These are phyloP conservation scores for Temnopleurus reevesii DNA, from an alignment of 53 echinoderm and acorn worm genomes.

Conservation along the genomic window DNA sequence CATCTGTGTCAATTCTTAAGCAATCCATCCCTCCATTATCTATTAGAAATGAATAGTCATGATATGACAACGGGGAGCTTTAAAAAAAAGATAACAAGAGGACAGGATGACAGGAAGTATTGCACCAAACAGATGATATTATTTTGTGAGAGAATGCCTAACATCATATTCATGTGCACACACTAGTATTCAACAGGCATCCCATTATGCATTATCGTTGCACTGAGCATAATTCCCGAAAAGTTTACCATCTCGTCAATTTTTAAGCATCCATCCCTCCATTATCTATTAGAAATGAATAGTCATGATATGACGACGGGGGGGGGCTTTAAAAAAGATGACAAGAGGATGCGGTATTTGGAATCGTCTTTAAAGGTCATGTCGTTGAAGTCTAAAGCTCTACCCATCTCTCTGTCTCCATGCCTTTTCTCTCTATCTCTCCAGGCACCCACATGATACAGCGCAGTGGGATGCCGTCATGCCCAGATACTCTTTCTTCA, in stretches of 20 bases:
- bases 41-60: not conserved
- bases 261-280: not conserved
- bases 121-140: no score
- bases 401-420: not conserved
- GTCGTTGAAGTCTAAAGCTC: not conserved
- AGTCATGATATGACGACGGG: not conserved
- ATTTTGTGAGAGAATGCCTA: no score
- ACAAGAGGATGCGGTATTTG: not conserved
- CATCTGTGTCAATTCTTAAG: not conserved
- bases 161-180: no score
- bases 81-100: not conserved
- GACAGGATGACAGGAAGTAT: not conserved
- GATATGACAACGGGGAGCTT: not conserved
- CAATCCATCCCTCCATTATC: not conserved
- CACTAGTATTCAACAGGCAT: no score
- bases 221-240: no score
- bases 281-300: not conserved
- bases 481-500: not conserved
- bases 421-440: not conserved
- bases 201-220: no score
- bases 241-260: not conserved
- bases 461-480: not conserved
- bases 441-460: not conserved
- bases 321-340: no score
- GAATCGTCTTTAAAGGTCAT: constrained; percentile 10